These are phyloP conservation scores for Agriopis leucophaearia DNA, from an alignment of 2,888 invertebrate species.

Conservation along the genomic window DNA sequence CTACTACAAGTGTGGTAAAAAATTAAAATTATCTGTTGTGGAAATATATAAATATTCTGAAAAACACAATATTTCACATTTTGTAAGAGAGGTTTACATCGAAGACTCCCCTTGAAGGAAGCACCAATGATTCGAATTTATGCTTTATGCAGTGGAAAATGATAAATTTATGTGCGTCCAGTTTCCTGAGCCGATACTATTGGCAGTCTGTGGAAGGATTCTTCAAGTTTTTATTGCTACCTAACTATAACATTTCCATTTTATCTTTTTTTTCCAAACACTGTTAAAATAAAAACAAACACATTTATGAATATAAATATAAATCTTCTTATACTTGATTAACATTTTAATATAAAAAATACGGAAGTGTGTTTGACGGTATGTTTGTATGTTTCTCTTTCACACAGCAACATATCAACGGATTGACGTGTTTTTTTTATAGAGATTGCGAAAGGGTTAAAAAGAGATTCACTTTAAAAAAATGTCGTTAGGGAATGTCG, in stretches of 20 bases:
- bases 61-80: constrained; percentile 17
- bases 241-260: constrained; percentile 61
- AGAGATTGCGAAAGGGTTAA: too few species aligned
- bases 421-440: too few species aligned
- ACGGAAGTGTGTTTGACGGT: too few species aligned
- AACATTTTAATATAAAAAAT: too few species aligned
- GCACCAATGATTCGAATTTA: constrained; percentile 83
- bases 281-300: too few species aligned
- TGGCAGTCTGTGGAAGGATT: constrained; percentile 62
- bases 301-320: too few species aligned
- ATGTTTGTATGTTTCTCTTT: too few species aligned
- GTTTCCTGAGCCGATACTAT: constrained; percentile 73
- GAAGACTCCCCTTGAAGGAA: constrained; percentile 65
- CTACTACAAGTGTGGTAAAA: too few species aligned
- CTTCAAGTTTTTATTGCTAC: constrained; percentile 72
- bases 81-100: constrained; percentile 27
- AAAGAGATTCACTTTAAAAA: too few species aligned
- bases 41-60: not conserved
- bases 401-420: too few species aligned
- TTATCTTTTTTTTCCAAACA: not conserved
- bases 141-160: constrained; percentile 86
- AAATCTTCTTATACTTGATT: too few species aligned
- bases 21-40: not conserved
- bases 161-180: constrained; percentile 84
- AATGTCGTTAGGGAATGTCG: too few species aligned